Base-by-base conservation (phyloP, 1,140 invertebrate genomes). In the Apolygus lucorum region DNA sequence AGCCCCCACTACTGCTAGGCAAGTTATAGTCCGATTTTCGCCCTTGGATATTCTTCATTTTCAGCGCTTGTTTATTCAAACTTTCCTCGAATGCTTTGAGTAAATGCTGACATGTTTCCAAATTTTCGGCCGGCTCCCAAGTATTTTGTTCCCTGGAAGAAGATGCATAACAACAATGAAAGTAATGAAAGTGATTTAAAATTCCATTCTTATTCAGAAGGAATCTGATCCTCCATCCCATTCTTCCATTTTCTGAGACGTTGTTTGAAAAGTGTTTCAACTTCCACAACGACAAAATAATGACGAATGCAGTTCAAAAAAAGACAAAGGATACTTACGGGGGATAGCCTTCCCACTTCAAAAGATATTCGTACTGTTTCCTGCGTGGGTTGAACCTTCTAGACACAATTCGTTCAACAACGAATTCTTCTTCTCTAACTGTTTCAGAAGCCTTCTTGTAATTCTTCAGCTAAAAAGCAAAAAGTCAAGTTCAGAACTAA, bases 51-150 rank as follows among this genome's bases (percentile, higher is more conserved):
- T 83, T 77, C 66, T 14, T 84, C 82, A 76, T 89, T 8, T 86
- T 79, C 70, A 88, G 86, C 76, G 90, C 90, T 74, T 90, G 87
- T 4, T 87, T 84, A 0, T 87, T 87, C 14, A 90, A 78, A 76
- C 89, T 88, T 72, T 87, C 86, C 78, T 92, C 90, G 76, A 91
- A 92, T 63, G 88, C 88, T 69, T 92, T 88, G 24, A 92, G 76
- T 25, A 91, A 77, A 75, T 85, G 83, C 76, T 89, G 88, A 75
- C 90, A 91, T 4, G 86, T 85, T 52, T 85, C 82, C 71, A 92
- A 83, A 75, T 88, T 86, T 54, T 87, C 83, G 22, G 85, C 82
- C 1, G 89, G 87, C 76, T 92, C 90, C 90, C 90, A 92, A 14
- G 89, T 90, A 77, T 89, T 90, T 68, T 87, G 83, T 70, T 89